Percentiles rank a stretch among this genome's conserved stretches.
Evolutionary conservation across 2,797 vertebrate genomes (phyloP).

Genomic region (Nasua narica): DNA sequence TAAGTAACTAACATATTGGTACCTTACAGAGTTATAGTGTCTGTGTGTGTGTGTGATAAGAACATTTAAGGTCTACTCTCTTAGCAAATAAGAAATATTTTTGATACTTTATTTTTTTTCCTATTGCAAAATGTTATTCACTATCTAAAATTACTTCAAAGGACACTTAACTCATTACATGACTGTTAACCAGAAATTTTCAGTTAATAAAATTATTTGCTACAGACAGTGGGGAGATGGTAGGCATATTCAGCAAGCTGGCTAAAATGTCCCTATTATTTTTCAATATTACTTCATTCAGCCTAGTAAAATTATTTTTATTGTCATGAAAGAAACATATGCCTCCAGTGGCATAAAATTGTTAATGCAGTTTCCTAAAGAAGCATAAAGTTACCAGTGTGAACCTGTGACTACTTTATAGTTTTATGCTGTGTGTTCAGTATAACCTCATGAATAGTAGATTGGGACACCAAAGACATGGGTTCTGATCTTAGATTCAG

Average conservation of each 20-base stretch:
- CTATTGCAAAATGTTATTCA: neutral
- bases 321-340: constrained; percentile 18
- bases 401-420: neutral
- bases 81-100: neutral
- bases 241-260: neutral
- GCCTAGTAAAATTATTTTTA: constrained; percentile 18
- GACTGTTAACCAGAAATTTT: constrained; percentile 25
- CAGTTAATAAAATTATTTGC: constrained; percentile 4
- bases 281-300: constrained; percentile 30
- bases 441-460: neutral
- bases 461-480: neutral
- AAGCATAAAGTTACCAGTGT: neutral
- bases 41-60: neutral
- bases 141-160: neutral
- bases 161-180: neutral
- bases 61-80: constrained; percentile 1
- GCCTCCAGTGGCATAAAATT: constrained; percentile 9
- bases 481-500: neutral
- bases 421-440: neutral
- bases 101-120: neutral
- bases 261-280: neutral
- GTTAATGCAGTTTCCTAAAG: neutral
- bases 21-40: neutral
- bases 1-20: neutral
- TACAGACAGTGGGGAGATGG: neutral